These are phyloP conservation scores for Ashinkailepas kermadecensis DNA, from an alignment of 2,888 invertebrate species.

Conservation along the genomic window DNA sequence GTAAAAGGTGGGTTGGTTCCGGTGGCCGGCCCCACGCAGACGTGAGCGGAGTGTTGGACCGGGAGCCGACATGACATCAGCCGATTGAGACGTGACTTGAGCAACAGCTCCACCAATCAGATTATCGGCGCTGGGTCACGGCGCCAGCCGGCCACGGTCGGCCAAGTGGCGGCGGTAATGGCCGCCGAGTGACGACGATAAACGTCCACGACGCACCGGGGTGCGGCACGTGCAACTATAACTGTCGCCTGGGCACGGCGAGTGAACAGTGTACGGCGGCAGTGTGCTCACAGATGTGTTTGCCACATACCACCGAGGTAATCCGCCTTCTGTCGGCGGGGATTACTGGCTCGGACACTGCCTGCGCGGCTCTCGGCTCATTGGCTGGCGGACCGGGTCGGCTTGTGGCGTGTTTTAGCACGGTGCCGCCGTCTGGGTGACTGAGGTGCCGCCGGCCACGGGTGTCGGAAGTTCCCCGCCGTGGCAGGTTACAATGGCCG, in stretches of 20 bases:
- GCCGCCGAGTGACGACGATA: background rate
- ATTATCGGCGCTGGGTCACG: background rate
- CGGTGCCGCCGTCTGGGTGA: background rate
- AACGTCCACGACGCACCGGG: background rate
- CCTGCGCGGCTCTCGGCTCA: background rate
- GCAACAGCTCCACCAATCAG: background rate
- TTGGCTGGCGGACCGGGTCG: background rate
- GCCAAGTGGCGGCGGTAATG: background rate
- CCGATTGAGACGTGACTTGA: background rate
- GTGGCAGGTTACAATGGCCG: background rate
- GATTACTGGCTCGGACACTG: background rate
- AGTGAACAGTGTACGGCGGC: background rate
- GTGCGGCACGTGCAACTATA: background rate
- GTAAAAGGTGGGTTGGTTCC: conserved; percentile 6
- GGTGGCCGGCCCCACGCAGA: background rate
- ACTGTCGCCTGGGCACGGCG: background rate
- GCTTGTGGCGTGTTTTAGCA: conserved; percentile 4
- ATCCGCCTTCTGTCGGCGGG: background rate
- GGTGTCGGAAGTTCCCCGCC: conserved; percentile 5
- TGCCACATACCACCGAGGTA: background rate
- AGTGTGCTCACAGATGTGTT: background rate
- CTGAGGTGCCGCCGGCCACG: background rate
- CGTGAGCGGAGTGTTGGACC: background rate
- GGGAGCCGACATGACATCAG: background rate
- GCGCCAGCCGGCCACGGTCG: background rate